Conservation (phyloP, 2,888 invertebrate species). For the Sussaba pulchella region DNA sequence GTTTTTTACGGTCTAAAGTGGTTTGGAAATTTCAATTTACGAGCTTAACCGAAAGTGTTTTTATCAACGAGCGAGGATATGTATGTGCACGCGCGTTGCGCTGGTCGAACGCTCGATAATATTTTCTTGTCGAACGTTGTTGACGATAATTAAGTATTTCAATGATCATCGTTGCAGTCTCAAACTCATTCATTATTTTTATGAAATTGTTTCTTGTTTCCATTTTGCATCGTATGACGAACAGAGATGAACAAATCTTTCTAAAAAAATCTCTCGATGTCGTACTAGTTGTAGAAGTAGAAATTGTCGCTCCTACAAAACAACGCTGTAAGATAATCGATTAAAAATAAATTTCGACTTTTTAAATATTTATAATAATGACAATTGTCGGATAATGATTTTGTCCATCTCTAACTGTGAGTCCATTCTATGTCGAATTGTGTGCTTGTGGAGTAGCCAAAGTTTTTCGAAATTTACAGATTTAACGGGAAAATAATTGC, state of each 20-base stretch:
- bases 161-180: conserved; percentile 29
- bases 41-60: conserved; percentile 24
- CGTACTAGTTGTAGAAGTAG: too few species aligned
- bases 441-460: conserved; percentile 12
- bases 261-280: too few species aligned
- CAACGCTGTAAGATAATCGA: neutral
- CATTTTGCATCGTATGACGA: neutral
- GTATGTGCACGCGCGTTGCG: conserved; percentile 53
- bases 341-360: neutral
- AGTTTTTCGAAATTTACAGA: conserved; percentile 48
- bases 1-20: conserved; percentile 38
- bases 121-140: conserved; percentile 17
- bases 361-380: neutral
- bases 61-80: conserved; percentile 56
- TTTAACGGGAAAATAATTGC: conserved; percentile 22
- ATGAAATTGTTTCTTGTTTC: conserved; percentile 15
- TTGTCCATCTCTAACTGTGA: conserved; percentile 7
- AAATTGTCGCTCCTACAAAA: too few species aligned
- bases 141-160: conserved; percentile 30
- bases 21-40: conserved; percentile 39
- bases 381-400: neutral
- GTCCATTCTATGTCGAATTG: conserved; percentile 7
- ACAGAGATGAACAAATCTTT: conserved; percentile 8
- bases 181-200: conserved; percentile 27
- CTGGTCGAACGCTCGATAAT: conserved; percentile 55